Conservation (phyloP, 2,113 vertebrate genomes). For the Eptesicus fuscus region DNA sequence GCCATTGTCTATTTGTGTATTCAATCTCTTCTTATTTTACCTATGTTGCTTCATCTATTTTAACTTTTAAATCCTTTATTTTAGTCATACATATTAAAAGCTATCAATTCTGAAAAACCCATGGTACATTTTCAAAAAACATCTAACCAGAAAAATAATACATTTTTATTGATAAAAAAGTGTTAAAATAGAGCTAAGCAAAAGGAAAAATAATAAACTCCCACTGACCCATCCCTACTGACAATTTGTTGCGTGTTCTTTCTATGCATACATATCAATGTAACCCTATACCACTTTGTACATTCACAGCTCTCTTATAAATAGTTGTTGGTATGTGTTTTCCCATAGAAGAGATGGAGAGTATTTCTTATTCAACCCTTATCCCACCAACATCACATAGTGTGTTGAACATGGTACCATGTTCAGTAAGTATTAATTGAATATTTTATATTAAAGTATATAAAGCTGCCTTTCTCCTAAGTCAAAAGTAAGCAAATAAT, state of each 20-base stretch:
- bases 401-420: neutral
- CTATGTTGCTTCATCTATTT: neutral
- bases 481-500: constrained; percentile 6
- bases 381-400: neutral
- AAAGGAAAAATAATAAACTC: neutral
- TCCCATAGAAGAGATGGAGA: neutral
- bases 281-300: neutral
- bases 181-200: neutral
- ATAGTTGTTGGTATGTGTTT: neutral
- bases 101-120: neutral
- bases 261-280: neutral
- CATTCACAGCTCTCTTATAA: neutral
- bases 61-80: neutral
- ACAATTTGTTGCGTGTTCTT: neutral
- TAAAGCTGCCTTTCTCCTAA: neutral
- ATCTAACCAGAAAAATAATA: neutral
- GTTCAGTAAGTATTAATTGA: neutral
- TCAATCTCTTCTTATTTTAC: neutral
- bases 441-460: constrained; percentile 15
- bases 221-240: neutral
- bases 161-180: neutral
- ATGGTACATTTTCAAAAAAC: neutral
- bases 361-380: neutral
- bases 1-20: neutral
- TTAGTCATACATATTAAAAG: neutral